Conservation (phyloP, 2,113 vertebrate species). For the Toxotes jaculatrix region DNA sequence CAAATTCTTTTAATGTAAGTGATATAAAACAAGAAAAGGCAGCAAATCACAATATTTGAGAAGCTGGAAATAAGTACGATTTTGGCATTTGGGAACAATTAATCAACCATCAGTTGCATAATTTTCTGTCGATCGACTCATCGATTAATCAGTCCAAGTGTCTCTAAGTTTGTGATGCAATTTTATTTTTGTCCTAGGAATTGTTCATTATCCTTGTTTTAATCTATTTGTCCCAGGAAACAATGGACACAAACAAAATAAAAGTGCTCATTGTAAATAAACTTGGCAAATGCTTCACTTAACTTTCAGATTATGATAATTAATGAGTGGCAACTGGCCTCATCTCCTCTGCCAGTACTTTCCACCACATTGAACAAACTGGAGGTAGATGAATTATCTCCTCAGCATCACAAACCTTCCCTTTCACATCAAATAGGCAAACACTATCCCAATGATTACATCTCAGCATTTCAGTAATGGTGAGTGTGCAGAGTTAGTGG, state of each 20-base stretch:
- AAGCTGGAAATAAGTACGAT: no score
- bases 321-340: slow-evolving; percentile 18
- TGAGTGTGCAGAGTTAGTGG: slow-evolving; percentile 1
- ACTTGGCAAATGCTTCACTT: slow-evolving; percentile 16
- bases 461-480: background rate
- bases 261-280: background rate
- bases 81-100: background rate
- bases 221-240: slow-evolving; percentile 16
- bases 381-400: background rate
- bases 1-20: background rate
- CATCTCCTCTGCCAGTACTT: slow-evolving; percentile 7
- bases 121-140: background rate
- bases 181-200: background rate
- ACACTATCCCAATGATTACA: background rate
- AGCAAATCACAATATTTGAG: background rate
- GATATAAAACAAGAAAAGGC: background rate
- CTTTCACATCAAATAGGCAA: background rate
- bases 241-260: background rate
- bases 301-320: slow-evolving; percentile 17
- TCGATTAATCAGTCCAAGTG: background rate
- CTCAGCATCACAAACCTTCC: background rate
- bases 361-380: background rate
- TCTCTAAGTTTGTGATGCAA: no score
- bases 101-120: background rate
- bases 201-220: background rate